Evolutionary conservation across 2,797 vertebrate genomes (phyloP).

Genomic region (Melanotaenia boesemani): DNA sequence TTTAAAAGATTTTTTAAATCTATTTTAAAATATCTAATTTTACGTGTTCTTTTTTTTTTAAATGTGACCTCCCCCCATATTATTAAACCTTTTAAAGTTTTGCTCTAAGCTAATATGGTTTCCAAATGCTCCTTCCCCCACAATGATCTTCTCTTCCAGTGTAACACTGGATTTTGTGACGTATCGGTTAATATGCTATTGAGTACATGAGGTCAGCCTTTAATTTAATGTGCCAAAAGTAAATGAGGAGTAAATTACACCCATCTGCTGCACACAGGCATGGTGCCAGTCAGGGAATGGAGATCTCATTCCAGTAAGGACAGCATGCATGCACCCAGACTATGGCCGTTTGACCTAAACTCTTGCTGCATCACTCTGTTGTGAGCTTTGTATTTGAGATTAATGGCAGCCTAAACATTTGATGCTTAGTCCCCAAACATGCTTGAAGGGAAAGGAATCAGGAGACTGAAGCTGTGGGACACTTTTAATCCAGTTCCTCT

Average conservation of each 20-base stretch:
- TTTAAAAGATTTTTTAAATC: no score
- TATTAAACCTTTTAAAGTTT: no score
- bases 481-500: conserved; percentile 51
- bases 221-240: conserved; percentile 8
- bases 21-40: no score
- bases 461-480: conserved; percentile 50
- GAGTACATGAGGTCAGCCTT: conserved; percentile 15
- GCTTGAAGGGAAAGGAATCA: conserved; percentile 29
- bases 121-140: no score
- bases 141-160: not conserved
- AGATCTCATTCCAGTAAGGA: conserved; percentile 10
- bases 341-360: conserved; percentile 6
- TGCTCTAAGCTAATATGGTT: no score
- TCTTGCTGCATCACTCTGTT: conserved; percentile 32
- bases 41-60: no score
- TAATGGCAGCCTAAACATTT: conserved; percentile 40
- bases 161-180: not conserved
- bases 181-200: not conserved
- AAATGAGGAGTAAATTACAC: conserved; percentile 19
- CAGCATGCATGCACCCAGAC: conserved; percentile 2
- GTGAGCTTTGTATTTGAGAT: conserved; percentile 48
- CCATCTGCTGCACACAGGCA: conserved; percentile 19
- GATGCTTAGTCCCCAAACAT: conserved; percentile 32
- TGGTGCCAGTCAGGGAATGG: conserved; percentile 5
- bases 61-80: no score